Evolutionary conservation across 2,888 invertebrate species (phyloP), one percentile per base, ranked within the genome.

Genomic region (Beris morrisii): DNA sequence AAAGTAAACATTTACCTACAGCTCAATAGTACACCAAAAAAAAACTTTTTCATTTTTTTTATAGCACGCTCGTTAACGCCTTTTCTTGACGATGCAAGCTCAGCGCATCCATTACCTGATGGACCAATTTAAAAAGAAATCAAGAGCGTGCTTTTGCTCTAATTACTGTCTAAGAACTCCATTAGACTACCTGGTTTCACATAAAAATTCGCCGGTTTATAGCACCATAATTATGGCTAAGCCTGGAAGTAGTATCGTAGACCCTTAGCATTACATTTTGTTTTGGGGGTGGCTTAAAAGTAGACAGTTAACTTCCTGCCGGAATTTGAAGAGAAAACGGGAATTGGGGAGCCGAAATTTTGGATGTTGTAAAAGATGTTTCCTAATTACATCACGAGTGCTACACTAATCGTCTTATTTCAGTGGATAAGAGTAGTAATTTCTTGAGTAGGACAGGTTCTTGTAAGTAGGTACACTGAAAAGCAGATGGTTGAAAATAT

Each of bases 91-190:
- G 45, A 58, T 45, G 44, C 45, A 28, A 13, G 6, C 9, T n/a
- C 58, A 56, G 43, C 13, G 13, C n/a, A 22, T 58, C 45, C 46
- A 22, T 22, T 45, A 58, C 45, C 45, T 28, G 58, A 30, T 58
- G 46, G 22, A 58, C 45, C 46, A 46, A 46, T 58, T 58, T n/a
- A 22, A 44, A 45, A 15, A 58, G 58, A 58, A 58, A 58, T 58
- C 58, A 58, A 45, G 58, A 58, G 45, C 58, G 58, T 58, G 58
- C 58, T 58, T 46, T 3, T 46, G 15, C 45, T 46, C 58, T 58
- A 58, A 58, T 58, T 58, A 58, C 58, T 46, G 46, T 58, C 58
- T 58, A 58, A 58, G 58, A 46, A 58, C 58, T 58, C 58, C 58
- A 58, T 58, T 58, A 58, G 58, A 58, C 28, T 58, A 58, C 58